These are phyloP conservation scores for Tragelaphus scriptus DNA, from an alignment of 2,113 vertebrate genomes.

Conservation along the genomic window DNA sequence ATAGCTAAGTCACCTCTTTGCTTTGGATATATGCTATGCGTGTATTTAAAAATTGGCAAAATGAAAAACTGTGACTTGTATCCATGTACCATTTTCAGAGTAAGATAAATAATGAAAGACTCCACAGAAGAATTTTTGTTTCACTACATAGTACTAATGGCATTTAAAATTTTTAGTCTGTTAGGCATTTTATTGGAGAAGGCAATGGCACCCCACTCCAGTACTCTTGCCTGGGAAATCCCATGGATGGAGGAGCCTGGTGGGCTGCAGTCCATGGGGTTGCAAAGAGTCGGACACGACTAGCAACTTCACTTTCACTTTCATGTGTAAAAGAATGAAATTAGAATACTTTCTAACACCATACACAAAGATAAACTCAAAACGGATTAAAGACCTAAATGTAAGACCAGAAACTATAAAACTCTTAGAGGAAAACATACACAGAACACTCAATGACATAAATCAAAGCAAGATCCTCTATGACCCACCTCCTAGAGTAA, in stretches of 20 bases:
- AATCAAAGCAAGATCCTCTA: not conserved
- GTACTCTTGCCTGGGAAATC: too few relatives aligned
- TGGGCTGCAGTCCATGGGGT: too few relatives aligned
- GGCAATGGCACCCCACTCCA: too few relatives aligned
- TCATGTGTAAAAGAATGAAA: not conserved
- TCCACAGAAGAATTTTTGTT: slow-evolving; percentile 14
- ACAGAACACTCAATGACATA: not conserved
- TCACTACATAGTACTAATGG: slow-evolving; percentile 8
- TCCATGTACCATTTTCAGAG: not conserved
- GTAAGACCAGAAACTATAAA: not conserved
- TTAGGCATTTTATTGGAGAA: slow-evolving; percentile 5
- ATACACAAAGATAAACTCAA: not conserved
- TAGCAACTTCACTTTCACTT: too few relatives aligned
- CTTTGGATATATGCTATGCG: too few relatives aligned
- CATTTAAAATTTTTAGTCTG: slow-evolving; percentile 17
- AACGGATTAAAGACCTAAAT: not conserved
- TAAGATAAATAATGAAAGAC: slow-evolving; percentile 4
- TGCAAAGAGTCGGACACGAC: too few relatives aligned
- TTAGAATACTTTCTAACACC: not conserved
- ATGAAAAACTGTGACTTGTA: too few relatives aligned
- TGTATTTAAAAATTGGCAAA: too few relatives aligned
- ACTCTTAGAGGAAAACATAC: not conserved
- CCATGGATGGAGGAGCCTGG: too few relatives aligned
- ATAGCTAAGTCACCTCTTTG: too few relatives aligned
- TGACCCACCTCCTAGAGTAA: not conserved